Evolutionary conservation across 2,113 vertebrate genomes (phyloP).

Genomic region (Globicephala melas): DNA sequence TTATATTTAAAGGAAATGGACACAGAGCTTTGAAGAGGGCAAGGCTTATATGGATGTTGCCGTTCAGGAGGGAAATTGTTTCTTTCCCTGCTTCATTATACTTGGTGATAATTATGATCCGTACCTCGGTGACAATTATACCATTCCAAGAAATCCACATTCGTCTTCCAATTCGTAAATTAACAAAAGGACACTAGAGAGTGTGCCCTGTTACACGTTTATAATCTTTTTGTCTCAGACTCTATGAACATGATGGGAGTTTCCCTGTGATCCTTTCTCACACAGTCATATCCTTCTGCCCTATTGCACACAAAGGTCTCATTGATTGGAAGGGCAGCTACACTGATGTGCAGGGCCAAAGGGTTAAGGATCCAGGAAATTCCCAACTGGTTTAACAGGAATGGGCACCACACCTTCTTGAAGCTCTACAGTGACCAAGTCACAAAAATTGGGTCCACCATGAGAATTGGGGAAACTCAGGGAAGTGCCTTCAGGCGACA

Average conservation of each 20-base stretch:
- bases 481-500: neutral
- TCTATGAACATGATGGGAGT: neutral
- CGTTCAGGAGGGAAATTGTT: neutral
- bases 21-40: neutral
- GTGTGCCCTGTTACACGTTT: neutral
- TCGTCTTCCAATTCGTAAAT: neutral
- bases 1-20: neutral
- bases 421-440: neutral
- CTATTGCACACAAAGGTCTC: neutral
- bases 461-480: neutral
- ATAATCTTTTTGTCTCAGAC: neutral
- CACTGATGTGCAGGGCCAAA: neutral
- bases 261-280: neutral
- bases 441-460: neutral
- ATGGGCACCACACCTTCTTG: neutral
- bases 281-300: neutral
- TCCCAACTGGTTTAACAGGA: slow-evolving; percentile 29
- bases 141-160: neutral
- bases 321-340: neutral
- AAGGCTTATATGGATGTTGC: neutral
- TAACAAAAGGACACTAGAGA: neutral
- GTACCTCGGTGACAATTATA: neutral
- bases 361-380: slow-evolving; percentile 2
- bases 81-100: neutral
- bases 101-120: neutral